A percentile compares a stretch with the other conserved stretches of the same genome.
Conservation (phyloP, 2,797 vertebrate genomes). For the Spinus olivaceus region DNA sequence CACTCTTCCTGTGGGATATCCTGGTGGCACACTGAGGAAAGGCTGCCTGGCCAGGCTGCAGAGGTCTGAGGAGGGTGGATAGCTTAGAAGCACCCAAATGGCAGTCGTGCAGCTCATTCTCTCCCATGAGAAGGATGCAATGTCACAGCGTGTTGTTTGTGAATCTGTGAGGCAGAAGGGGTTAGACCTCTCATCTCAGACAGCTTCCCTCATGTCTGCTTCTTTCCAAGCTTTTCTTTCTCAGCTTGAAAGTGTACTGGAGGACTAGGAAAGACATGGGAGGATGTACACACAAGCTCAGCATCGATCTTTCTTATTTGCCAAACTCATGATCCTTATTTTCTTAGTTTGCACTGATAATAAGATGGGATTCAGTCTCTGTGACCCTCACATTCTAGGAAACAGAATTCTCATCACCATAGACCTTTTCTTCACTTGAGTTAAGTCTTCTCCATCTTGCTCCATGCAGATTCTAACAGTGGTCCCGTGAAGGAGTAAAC, state of each 20-base stretch:
- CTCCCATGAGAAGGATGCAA: neutral
- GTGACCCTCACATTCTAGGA: neutral
- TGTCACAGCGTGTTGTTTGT: accelerated
- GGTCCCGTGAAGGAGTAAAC: neutral
- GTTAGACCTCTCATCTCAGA: neutral
- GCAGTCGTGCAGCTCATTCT: neutral
- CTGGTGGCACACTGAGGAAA: neutral
- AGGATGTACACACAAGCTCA: neutral
- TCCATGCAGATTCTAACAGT: neutral
- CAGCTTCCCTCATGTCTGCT: neutral
- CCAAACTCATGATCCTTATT: neutral
- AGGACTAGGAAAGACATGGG: neutral
- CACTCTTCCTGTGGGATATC: neutral
- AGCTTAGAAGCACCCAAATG: neutral
- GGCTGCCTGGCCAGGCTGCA: neutral
- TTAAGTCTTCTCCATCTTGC: neutral
- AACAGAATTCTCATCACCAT: neutral
- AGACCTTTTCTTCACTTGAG: neutral
- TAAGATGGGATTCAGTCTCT: neutral
- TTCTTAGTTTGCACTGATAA: neutral
- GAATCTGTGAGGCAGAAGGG: neutral
- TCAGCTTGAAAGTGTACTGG: neutral
- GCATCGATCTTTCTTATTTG: neutral
- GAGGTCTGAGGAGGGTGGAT: neutral
- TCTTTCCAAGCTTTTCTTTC: neutral